A percentile compares a stretch with the other conserved stretches of the same genome.
phyloP scores from a whole-genome alignment of 2,113 vertebrate species.

The Lophura nycthemera region DNA sequence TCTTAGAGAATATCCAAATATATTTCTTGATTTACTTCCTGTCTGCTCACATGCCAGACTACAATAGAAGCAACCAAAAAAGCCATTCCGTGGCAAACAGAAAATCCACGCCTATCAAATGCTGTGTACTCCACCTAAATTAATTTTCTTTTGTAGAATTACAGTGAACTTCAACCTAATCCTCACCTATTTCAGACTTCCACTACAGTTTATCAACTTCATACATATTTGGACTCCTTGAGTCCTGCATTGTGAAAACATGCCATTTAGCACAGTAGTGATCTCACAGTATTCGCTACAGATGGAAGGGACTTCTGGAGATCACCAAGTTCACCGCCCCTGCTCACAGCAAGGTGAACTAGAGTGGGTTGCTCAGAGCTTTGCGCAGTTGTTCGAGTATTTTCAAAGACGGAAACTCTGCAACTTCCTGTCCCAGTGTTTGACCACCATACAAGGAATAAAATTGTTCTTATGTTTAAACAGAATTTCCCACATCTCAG shows the following conservation, averaged over 20 bases:
- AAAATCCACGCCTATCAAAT: neutral
- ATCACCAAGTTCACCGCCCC: neutral
- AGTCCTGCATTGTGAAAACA: neutral
- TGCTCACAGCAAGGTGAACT: neutral
- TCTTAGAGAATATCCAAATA: neutral
- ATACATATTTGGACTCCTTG: neutral
- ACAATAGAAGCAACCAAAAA: neutral
- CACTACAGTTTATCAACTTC: neutral
- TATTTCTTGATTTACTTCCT: neutral
- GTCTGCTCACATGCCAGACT: neutral
- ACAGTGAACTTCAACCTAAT: neutral
- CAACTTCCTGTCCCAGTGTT: neutral
- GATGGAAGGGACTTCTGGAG: neutral
- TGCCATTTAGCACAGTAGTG: neutral
- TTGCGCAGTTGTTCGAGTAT: accelerated
- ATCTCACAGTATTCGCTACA: neutral
- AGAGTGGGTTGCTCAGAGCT: neutral
- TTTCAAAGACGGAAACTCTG: neutral
- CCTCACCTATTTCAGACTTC: neutral
- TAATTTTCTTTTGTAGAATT: neutral
- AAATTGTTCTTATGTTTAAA: neutral
- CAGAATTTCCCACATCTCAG: neutral
- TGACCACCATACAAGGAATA: neutral
- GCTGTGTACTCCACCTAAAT: neutral
- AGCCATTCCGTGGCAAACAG: neutral